Conservation (phyloP, 2,113 vertebrate species). For the Sinosuthora webbiana region DNA sequence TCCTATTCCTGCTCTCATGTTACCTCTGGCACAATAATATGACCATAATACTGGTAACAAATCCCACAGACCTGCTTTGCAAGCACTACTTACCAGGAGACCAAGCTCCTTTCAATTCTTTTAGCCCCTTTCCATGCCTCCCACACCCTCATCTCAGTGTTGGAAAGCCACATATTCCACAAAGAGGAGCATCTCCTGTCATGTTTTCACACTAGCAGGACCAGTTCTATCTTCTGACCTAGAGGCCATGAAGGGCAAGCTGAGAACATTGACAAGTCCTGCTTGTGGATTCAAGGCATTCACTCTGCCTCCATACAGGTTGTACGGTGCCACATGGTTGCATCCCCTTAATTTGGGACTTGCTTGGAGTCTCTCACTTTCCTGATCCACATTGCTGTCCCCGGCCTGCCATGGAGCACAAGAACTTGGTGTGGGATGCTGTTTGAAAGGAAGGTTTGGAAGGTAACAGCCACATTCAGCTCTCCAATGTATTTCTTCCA, state of each 20-base stretch:
- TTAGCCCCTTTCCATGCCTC: neutral
- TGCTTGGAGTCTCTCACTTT: neutral
- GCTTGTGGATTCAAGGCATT: neutral
- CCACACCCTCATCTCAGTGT: neutral
- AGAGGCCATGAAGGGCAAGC: neutral
- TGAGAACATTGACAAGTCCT: neutral
- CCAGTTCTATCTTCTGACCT: neutral
- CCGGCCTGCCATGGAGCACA: neutral
- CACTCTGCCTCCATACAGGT: neutral
- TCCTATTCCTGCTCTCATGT: neutral
- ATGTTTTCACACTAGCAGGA: neutral
- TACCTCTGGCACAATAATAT: neutral
- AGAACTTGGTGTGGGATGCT: neutral
- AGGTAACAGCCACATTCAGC: neutral
- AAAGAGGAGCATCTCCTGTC: neutral
- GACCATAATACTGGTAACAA: neutral
- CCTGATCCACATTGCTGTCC: neutral
- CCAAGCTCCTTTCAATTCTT: neutral
- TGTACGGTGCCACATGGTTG: neutral
- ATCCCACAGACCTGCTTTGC: neutral
- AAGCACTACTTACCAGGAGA: neutral
- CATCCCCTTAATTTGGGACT: neutral
- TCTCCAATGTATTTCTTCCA: neutral
- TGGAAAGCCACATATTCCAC: neutral
- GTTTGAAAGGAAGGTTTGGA: neutral